Percentiles rank a stretch among this genome's conserved stretches.
phyloP scores from a whole-genome alignment of 2,888 invertebrate species.

The Amphipoea lucens region DNA sequence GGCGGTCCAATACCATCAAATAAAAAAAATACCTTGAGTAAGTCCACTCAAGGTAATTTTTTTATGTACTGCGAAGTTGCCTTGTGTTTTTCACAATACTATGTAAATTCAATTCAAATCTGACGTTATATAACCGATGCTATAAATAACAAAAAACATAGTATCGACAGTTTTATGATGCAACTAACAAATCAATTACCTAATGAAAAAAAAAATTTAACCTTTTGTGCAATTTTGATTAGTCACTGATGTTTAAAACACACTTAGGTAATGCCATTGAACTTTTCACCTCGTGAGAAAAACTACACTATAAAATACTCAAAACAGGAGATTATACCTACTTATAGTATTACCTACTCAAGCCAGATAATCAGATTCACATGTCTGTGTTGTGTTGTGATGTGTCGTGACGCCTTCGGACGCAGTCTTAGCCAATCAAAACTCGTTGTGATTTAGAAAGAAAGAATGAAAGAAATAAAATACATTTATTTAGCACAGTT shows the following conservation, averaged over 20 bases:
- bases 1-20: too few relatives aligned
- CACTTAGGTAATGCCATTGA: neutral
- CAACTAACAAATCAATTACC: neutral
- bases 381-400: neutral
- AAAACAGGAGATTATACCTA: neutral
- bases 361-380: neutral
- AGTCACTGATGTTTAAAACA: neutral
- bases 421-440: neutral
- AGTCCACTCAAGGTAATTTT: too few relatives aligned
- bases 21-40: too few relatives aligned
- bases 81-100: neutral
- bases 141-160: neutral
- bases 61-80: neutral
- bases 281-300: slow-evolving; percentile 3
- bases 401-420: neutral
- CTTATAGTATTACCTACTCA: neutral
- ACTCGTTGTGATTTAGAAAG: neutral
- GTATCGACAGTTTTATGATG: too few relatives aligned
- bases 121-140: neutral
- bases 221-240: neutral
- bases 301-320: neutral
- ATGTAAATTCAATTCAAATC: neutral
- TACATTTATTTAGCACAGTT: too few relatives aligned
- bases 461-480: too few relatives aligned
- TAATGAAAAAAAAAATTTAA: neutral